Conservation (phyloP, 2,797 vertebrate genomes). For the Argentina silus region DNA sequence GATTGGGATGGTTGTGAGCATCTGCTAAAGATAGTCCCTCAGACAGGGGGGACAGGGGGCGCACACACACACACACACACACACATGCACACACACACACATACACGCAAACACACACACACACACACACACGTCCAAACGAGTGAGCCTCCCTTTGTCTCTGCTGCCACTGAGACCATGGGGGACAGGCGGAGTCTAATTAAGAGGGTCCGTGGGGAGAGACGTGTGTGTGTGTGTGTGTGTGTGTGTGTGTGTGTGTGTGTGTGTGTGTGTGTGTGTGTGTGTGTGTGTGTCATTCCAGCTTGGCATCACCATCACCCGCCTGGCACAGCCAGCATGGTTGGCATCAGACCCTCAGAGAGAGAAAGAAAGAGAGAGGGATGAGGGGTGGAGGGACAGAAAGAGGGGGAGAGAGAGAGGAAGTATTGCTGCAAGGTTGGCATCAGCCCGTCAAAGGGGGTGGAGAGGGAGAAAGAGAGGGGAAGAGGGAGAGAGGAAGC, state of each 20-base stretch:
- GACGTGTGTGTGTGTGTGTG: constrained; percentile 51
- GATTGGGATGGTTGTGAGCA: constrained; percentile 89
- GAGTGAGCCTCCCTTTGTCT: constrained; percentile 87
- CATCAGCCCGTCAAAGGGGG: no score
- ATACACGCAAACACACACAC: constrained; percentile 43
- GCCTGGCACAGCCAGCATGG: constrained; percentile 76
- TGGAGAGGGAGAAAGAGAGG: constrained; percentile 41
- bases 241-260: constrained; percentile 13
- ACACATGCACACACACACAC: constrained; percentile 52
- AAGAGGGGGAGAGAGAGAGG: constrained; percentile 51
- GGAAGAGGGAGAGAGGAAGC: not conserved
- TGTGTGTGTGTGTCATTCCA: constrained; percentile 69
- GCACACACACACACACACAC: constrained; percentile 69
- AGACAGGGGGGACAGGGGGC: constrained; percentile 32
- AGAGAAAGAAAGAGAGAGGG: constrained; percentile 35
- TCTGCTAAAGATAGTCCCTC: constrained; percentile 89
- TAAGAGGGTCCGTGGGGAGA: constrained; percentile 83
- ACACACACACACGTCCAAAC: constrained; percentile 72
- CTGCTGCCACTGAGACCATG: constrained; percentile 81
- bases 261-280: constrained; percentile 36
- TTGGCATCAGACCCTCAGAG: constrained; percentile 62
- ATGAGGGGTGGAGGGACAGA: constrained; percentile 13
- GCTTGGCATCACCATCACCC: constrained; percentile 82
- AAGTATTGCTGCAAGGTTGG: no score
- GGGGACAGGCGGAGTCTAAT: constrained; percentile 84